Conservation (phyloP, 2,113 vertebrate genomes). For the Castor canadensis region DNA sequence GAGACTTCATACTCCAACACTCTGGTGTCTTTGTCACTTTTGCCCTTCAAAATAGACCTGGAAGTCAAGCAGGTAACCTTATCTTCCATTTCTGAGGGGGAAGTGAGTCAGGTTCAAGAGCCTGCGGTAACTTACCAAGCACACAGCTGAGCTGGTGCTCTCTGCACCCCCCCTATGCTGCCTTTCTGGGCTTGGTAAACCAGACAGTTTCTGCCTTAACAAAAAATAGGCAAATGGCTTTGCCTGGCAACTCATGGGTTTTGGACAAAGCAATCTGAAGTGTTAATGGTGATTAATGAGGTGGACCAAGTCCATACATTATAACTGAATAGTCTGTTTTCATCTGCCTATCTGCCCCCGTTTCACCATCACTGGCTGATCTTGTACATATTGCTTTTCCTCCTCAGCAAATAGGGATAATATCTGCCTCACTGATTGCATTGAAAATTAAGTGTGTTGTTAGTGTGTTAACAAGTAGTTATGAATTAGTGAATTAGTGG, state of each 20-base stretch:
- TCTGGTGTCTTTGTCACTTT: not conserved
- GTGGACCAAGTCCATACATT: not conserved
- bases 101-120: not conserved
- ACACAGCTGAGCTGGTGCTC: not conserved
- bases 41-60: not conserved
- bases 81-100: not conserved
- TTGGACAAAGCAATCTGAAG: not conserved
- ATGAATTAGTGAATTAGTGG: not conserved
- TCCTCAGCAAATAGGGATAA: not conserved
- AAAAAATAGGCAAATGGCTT: constrained; percentile 9
- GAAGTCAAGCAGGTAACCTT: not conserved
- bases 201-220: not conserved
- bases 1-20: not conserved
- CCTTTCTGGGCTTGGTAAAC: not conserved
- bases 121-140: not conserved
- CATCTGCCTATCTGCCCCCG: not conserved
- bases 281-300: not conserved
- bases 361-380: not conserved
- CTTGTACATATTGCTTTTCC: not conserved
- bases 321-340: not conserved
- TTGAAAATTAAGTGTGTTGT: not conserved
- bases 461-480: not conserved
- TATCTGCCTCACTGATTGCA: not conserved
- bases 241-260: not conserved
- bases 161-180: fast-evolving